phyloP scores from a whole-genome alignment of 1,140 invertebrate genomes.

The Drosophila sp. region DNA sequence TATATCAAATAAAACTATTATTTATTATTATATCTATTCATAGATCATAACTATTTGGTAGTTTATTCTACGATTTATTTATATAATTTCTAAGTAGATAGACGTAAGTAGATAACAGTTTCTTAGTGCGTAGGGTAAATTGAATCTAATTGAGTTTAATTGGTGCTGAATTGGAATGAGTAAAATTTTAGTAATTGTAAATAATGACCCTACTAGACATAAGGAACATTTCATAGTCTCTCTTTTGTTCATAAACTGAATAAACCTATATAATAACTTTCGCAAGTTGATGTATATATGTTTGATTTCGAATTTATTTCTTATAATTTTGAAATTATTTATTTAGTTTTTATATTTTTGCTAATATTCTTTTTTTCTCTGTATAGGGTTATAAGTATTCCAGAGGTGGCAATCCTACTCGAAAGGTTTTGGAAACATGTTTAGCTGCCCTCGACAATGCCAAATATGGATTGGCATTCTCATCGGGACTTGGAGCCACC shows the following conservation, averaged over 20 bases:
- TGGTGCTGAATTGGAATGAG: not conserved
- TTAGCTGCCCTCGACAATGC: slow-evolving; percentile 95
- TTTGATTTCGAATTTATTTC: not conserved
- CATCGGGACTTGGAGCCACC: slow-evolving; percentile 95
- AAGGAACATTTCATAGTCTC: too few species aligned
- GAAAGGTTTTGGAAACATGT: slow-evolving; percentile 94
- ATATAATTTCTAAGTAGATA: too few species aligned
- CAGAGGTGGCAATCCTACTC: slow-evolving; percentile 96
- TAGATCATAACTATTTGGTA: too few species aligned
- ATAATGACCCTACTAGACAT: too few species aligned
- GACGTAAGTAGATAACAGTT: not conserved
- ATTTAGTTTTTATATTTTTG: not conserved
- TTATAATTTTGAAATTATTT: not conserved
- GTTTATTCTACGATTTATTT: too few species aligned
- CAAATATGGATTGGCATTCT: slow-evolving; percentile 93
- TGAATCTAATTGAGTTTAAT: not conserved
- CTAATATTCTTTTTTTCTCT: not conserved
- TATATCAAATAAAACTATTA: too few species aligned
- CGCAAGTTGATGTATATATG: too few species aligned
- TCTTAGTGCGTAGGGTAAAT: not conserved
- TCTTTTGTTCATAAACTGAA: too few species aligned
- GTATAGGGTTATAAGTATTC: slow-evolving; percentile 95
- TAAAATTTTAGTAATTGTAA: too few species aligned
- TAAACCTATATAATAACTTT: too few species aligned
- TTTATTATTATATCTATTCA: too few species aligned